A percentile compares a stretch with the other conserved stretches of the same genome.
Evolutionary conservation across 2,888 invertebrate species (phyloP).

Genomic region (Lithophane semibrunnea): DNA sequence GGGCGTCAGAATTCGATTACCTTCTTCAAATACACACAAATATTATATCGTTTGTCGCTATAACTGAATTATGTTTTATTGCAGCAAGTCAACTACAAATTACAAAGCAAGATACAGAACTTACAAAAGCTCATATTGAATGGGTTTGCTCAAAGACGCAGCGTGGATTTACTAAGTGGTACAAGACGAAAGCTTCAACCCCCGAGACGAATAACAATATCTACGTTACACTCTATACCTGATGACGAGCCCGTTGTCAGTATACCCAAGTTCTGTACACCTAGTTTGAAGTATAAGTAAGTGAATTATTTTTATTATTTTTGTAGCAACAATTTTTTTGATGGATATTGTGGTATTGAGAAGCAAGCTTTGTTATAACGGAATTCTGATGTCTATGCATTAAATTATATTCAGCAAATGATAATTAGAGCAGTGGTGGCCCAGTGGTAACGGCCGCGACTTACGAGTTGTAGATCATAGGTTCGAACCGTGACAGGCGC

Average conservation of each 20-base stretch:
- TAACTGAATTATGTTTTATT: conserved; percentile 44
- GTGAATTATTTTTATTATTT: conserved; percentile 53
- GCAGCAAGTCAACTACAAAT: conserved; percentile 80
- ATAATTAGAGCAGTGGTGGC: no score
- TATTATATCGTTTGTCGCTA: background rate
- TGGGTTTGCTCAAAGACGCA: conserved; percentile 78
- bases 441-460: no score
- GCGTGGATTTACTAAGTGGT: conserved; percentile 72
- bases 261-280: conserved; percentile 81
- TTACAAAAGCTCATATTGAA: conserved; percentile 82
- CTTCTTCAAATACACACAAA: background rate
- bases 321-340: background rate
- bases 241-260: conserved; percentile 39
- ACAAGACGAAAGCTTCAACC: conserved; percentile 75
- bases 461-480: no score
- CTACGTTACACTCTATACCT: conserved; percentile 45
- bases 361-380: background rate
- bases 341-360: background rate
- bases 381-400: background rate
- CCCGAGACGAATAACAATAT: conserved; percentile 81
- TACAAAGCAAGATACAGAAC: conserved; percentile 80
- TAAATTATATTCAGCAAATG: background rate
- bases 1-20: background rate
- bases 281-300: conserved; percentile 85
- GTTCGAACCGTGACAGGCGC: no score